Conservation (phyloP, 2,113 vertebrate genomes). For the Phaethon lepturus region DNA sequence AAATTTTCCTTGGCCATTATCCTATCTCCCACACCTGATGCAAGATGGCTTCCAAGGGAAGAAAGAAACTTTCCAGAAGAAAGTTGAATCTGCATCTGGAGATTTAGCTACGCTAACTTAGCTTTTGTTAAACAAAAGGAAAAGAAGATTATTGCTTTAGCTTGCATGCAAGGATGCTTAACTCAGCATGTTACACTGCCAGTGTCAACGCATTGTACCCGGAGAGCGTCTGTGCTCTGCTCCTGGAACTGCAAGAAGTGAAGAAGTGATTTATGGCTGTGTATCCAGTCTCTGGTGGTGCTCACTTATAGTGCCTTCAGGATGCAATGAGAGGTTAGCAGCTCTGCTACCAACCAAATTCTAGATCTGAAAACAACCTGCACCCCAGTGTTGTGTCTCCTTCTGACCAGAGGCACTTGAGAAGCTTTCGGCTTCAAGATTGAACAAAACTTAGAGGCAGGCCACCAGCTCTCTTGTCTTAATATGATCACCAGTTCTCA, state of each 20-base stretch:
- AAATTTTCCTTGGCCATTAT: not conserved
- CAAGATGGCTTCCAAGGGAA: not conserved
- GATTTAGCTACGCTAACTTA: not conserved
- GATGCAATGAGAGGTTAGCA: not conserved
- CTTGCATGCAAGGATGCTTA: not conserved
- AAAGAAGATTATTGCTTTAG: not conserved
- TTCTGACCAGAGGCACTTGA: not conserved
- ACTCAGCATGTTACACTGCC: not conserved
- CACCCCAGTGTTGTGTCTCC: not conserved
- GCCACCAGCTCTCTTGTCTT: not conserved
- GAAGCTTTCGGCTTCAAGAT: not conserved
- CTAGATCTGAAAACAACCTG: not conserved
- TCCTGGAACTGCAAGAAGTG: not conserved
- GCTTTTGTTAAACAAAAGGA: not conserved
- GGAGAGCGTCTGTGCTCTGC: not conserved
- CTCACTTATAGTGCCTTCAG: not conserved
- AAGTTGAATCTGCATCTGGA: not conserved
- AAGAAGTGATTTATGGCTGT: not conserved
- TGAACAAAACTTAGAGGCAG: not conserved
- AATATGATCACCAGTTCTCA: accelerated
- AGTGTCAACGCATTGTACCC: not conserved
- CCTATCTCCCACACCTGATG: not conserved
- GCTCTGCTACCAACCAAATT: not conserved
- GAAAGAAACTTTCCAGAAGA: not conserved
- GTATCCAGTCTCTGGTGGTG: not conserved